Conservation (phyloP, 2,113 vertebrate species). For the Pteruthius melanotis region DNA sequence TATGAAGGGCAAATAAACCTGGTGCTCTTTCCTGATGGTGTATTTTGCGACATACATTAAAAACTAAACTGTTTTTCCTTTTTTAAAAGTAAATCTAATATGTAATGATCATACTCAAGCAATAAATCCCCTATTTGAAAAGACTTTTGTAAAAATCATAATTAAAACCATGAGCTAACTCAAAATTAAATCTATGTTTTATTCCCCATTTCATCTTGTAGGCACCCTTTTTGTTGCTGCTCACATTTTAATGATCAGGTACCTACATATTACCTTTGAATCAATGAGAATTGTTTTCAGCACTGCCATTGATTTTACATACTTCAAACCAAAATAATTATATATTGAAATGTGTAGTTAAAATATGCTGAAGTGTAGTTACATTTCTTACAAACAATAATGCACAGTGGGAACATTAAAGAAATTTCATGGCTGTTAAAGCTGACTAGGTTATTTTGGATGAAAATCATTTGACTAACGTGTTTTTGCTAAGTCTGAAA, state of each 20-base stretch:
- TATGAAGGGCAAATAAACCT: not conserved
- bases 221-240: not conserved
- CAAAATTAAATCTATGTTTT: not conserved
- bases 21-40: not conserved
- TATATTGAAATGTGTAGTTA: not conserved
- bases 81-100: not conserved
- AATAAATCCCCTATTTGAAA: not conserved
- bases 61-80: not conserved
- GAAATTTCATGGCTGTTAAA: not conserved
- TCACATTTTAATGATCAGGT: not conserved
- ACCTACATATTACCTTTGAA: not conserved
- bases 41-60: not conserved
- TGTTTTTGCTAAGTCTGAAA: not conserved
- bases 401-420: not conserved
- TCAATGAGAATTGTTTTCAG: constrained; percentile 36
- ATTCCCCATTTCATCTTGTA: not conserved
- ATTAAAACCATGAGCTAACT: not conserved
- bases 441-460: not conserved
- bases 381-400: constrained; percentile 8
- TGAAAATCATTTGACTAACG: not conserved
- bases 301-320: not conserved
- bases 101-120: not conserved
- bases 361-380: not conserved
- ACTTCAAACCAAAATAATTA: constrained; percentile 12
- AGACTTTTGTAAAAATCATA: not conserved